Base-by-base conservation (phyloP, 2,113 vertebrate species). In the Daphoenositta chrysoptera region DNA sequence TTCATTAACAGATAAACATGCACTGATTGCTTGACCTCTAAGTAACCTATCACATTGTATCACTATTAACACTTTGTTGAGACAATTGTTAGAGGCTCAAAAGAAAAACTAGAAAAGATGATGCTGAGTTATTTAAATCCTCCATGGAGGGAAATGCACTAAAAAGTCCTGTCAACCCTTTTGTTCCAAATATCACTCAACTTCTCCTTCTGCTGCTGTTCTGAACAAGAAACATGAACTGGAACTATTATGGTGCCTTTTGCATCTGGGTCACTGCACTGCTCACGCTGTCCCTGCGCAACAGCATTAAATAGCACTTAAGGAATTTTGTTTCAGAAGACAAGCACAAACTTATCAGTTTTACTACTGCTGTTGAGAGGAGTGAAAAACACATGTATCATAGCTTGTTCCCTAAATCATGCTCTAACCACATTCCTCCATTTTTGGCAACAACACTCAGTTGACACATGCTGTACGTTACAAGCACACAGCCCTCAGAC, bases 221-320 rank as follows among this genome's bases (percentile, higher is more conserved):
- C 58, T 26, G 19, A 5, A 50, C 40, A 76, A 85, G 53, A 64
- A 85, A 58, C 33, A 42, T 0, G 13, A 80, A 88, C 54, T 33
- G 58, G 27, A 72, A 68, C 26, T 11, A 11, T 18, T 40, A 39
- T 4, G 42, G 60, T 75, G 77, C 23, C 47, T 87, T 61, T 50
- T 27, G 16, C 35, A 66, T 37, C 68, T 56, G 64, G 45, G 72
- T 87, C 64, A 82, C 42, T 37, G 53, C 2, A 0, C 35, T 63
- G 75, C 4, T 35, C 31, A 24, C 2, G 1, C 3, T 3, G 69
- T 11, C 35, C 71, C 58, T 33, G 33, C 1, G 0, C 83, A 4
- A 58, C 51, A 68, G 42, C 56, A 44, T 16, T 51, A 44, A 87
- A 69, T 3, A 35, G 6, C 48, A 75, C 39, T 47, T 30, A 6